Evolutionary conservation across 2,888 invertebrate genomes (phyloP).

Genomic region (Monoplex corrugatus): DNA sequence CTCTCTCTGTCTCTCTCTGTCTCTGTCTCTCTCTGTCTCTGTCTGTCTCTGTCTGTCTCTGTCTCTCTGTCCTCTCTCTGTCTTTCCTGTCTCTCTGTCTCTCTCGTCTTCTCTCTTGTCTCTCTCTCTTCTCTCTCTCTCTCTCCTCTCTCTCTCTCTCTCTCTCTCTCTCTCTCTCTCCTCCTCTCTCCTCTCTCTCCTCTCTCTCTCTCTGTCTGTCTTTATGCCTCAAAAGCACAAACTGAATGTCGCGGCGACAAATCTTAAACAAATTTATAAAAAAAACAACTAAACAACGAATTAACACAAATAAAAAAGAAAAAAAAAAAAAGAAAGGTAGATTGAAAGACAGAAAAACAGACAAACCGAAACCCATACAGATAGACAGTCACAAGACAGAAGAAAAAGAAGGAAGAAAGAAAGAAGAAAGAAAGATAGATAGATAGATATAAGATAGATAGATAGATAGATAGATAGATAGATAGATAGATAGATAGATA

Average conservation of each 20-base stretch:
- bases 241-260: too few relatives aligned
- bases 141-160: slow-evolving; percentile 14
- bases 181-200: slow-evolving; percentile 31
- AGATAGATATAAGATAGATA: not conserved
- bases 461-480: not conserved
- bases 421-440: too few relatives aligned
- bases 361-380: too few relatives aligned
- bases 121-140: not conserved
- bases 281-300: too few relatives aligned
- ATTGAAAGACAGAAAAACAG: too few relatives aligned
- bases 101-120: too few relatives aligned
- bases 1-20: not conserved
- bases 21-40: not conserved
- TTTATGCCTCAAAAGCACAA: not conserved
- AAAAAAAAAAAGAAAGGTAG: too few relatives aligned
- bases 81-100: slow-evolving; percentile 27
- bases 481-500: not conserved
- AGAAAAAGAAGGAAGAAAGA: too few relatives aligned
- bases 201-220: slow-evolving; percentile 31
- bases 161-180: slow-evolving; percentile 33
- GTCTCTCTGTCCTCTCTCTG: slow-evolving; percentile 24
- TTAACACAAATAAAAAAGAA: too few relatives aligned
- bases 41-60: slow-evolving; percentile 23
- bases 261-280: too few relatives aligned
- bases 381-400: too few relatives aligned